phyloP scores from a whole-genome alignment of 2,888 invertebrate species.

The Spialia ferax region DNA sequence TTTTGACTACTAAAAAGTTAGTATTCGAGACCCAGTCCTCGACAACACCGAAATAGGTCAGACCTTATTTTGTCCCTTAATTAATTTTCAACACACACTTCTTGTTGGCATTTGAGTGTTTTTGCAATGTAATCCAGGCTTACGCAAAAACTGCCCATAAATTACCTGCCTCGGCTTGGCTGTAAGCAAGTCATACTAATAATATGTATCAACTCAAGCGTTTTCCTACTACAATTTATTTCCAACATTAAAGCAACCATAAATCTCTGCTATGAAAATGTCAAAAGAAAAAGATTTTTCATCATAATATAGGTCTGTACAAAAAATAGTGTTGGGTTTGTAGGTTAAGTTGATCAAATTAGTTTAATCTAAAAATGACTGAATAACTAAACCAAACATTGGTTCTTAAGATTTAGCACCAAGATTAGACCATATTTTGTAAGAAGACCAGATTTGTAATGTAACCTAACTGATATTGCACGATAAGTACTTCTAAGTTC shows the following conservation, averaged over 20 bases:
- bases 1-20: neutral
- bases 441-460: too few relatives aligned
- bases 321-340: neutral
- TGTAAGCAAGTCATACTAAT: conserved; percentile 1
- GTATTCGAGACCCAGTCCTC: neutral
- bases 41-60: neutral
- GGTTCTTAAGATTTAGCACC: too few relatives aligned
- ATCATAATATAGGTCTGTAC: neutral
- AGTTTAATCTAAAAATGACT: too few relatives aligned
- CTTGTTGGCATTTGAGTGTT: neutral
- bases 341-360: too few relatives aligned
- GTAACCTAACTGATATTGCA: too few relatives aligned
- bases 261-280: conserved; percentile 1
- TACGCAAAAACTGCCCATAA: conserved; percentile 2
- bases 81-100: neutral
- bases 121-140: neutral
- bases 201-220: neutral
- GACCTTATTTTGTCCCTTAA: neutral
- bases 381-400: too few relatives aligned
- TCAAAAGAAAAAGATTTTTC: neutral
- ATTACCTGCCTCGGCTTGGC: neutral
- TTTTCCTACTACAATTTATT: conserved; percentile 1
- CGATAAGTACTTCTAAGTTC: too few relatives aligned
- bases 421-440: too few relatives aligned
- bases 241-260: neutral